Evolutionary conservation across 2,113 vertebrate genomes (phyloP).

Genomic region (Antigone vipio): DNA sequence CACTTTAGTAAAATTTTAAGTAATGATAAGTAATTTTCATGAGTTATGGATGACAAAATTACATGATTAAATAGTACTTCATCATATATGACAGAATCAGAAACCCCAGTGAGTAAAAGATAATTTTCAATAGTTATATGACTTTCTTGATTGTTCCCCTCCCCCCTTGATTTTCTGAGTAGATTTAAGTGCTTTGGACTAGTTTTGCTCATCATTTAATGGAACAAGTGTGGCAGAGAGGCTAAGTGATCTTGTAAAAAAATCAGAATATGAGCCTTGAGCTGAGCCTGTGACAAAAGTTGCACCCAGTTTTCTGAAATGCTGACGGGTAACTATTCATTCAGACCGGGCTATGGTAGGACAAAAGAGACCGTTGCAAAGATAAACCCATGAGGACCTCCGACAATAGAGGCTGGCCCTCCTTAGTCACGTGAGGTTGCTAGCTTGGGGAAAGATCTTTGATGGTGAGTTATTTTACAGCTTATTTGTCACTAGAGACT

Average conservation of each 20-base stretch:
- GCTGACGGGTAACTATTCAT: neutral
- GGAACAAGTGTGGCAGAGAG: neutral
- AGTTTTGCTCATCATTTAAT: constrained; percentile 11
- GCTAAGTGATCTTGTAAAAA: neutral
- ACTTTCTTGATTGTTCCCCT: neutral
- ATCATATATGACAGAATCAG: constrained; percentile 45
- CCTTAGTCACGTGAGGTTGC: neutral
- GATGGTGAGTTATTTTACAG: neutral
- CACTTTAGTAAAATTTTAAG: constrained; percentile 14
- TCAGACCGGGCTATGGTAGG: neutral
- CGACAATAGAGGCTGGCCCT: neutral
- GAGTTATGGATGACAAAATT: constrained; percentile 48
- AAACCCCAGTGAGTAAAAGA: constrained; percentile 13
- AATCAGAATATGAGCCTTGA: neutral
- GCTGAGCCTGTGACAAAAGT: neutral
- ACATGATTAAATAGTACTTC: constrained; percentile 38
- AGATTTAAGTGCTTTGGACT: neutral
- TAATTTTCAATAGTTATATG: neutral
- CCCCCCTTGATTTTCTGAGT: constrained; percentile 29
- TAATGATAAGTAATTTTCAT: constrained; percentile 48
- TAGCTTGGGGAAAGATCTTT: neutral
- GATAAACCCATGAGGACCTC: neutral
- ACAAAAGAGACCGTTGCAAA: neutral
- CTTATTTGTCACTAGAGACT: neutral
- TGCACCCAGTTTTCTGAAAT: neutral